phyloP scores from a whole-genome alignment of 2,888 invertebrate genomes.

The Tetragonisca angustula region DNA sequence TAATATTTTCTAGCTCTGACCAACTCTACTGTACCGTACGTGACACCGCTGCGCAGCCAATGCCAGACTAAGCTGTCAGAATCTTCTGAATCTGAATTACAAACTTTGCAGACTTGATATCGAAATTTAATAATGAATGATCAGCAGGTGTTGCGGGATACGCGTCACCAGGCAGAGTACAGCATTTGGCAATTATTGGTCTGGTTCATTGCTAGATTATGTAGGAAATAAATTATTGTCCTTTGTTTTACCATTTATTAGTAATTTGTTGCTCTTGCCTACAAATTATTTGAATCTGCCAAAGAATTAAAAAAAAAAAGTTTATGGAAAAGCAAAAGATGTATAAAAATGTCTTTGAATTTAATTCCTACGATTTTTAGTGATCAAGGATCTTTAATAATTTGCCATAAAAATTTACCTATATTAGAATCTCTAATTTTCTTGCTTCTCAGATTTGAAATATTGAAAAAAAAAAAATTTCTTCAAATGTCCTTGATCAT shows the following conservation, averaged over 20 bases:
- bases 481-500: conserved; percentile 62
- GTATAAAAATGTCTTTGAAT: conserved; percentile 54
- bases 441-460: conserved; percentile 43
- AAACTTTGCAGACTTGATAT: conserved; percentile 70
- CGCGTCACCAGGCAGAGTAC: conserved; percentile 79
- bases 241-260: conserved; percentile 42
- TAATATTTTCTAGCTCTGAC: conserved; percentile 83
- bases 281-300: conserved; percentile 46
- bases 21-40: conserved; percentile 80
- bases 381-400: conserved; percentile 64
- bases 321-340: conserved; percentile 51
- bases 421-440: conserved; percentile 38
- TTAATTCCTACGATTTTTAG: conserved; percentile 65
- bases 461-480: conserved; percentile 53
- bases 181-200: conserved; percentile 79
- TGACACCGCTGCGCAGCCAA: conserved; percentile 79
- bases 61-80: conserved; percentile 79
- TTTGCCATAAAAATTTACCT: conserved; percentile 32
- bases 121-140: conserved; percentile 78
- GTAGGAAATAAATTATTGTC: conserved; percentile 69
- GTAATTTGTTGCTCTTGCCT: conserved; percentile 70
- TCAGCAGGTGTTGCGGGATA: conserved; percentile 82
- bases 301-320: conserved; percentile 46
- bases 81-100: conserved; percentile 76
- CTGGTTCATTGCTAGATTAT: conserved; percentile 77